Evolutionary conservation across 2,888 invertebrate genomes (phyloP), one percentile per base, ranked within the genome.

Genomic region (Bombylius major): DNA sequence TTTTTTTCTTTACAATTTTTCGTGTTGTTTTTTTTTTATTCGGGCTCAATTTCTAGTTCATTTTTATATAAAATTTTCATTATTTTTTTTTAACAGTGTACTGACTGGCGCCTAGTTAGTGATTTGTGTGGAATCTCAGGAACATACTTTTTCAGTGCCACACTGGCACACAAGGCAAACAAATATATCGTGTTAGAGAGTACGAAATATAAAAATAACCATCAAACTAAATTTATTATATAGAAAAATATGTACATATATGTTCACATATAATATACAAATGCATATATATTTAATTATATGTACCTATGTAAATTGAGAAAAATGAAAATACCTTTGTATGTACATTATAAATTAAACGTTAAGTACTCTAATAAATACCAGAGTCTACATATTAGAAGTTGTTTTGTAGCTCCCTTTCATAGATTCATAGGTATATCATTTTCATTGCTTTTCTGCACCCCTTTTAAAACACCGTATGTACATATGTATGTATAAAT

Each of bases 41-140:
- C 39, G 3, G 23, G 23, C 23, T 23, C 23, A 23, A 11, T 42
- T 42, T 42, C 7, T 42, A 42, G 4, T 42, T 42, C 4, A 11
- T 42, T 42, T 36, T 36, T 36, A 8, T 36, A 7, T 36, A 7
- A 7, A 7, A 3, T 36, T 54, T 54, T n/a, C n/a, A n/a, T n/a
- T 50, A 39, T 50, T 55, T 56, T 55, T 48, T 47, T 50, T 58
- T 58, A 49, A 45, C 55, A 55, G 53, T 56, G 56, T 53, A 56
- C 51, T 47, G 39, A 46, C 52, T 56, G 58, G 55, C 55, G 55
- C 55, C 55, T 56, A 47, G 49, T 36, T 55, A 50, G 53, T 56
- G 58, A 55, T 57, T 54, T 58, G 54, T 58, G 53, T 52, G 57
- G 51, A 56, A 59, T 47, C 47, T 54, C 11, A 42, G 12, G 11